These are phyloP conservation scores for Dromius quadrimaculatus DNA, from an alignment of 2,888 invertebrate species.

Conservation along the genomic window DNA sequence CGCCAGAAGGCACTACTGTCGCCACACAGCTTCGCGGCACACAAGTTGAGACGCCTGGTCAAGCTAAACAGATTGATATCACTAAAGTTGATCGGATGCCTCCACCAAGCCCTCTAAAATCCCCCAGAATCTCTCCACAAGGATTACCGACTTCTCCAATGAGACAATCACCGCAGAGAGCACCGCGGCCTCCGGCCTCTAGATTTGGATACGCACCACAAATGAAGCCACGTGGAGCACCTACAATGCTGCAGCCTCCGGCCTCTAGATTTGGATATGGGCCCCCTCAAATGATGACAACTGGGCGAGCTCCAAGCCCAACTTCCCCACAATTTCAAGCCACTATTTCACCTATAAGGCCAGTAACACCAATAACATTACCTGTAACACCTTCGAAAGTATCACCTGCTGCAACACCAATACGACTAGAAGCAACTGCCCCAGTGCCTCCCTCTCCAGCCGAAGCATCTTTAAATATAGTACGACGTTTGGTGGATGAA, in stretches of 20 bases:
- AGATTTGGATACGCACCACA: background rate
- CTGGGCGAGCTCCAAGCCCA: background rate
- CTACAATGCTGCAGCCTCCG: background rate
- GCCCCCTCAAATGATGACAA: background rate
- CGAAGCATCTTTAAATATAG: background rate
- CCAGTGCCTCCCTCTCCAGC: background rate
- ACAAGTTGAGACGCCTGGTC: background rate
- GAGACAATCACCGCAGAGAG: background rate
- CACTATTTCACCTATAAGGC: background rate
- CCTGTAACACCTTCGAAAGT: background rate
- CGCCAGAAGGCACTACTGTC: background rate
- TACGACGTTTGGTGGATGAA: background rate
- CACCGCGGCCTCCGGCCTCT: background rate
- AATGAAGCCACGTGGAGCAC: background rate
- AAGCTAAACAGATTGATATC: background rate
- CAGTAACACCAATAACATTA: background rate
- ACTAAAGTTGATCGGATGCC: background rate
- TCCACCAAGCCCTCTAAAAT: too few species aligned
- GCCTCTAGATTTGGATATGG: background rate
- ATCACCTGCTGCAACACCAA: background rate
- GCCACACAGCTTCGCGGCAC: background rate
- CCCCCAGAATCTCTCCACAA: background rate
- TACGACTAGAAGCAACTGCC: background rate
- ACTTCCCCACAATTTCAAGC: background rate
- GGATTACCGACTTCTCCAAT: too few species aligned